Evolutionary conservation across 1,140 invertebrate species (phyloP).

Genomic region (Dendroctonus valens): DNA sequence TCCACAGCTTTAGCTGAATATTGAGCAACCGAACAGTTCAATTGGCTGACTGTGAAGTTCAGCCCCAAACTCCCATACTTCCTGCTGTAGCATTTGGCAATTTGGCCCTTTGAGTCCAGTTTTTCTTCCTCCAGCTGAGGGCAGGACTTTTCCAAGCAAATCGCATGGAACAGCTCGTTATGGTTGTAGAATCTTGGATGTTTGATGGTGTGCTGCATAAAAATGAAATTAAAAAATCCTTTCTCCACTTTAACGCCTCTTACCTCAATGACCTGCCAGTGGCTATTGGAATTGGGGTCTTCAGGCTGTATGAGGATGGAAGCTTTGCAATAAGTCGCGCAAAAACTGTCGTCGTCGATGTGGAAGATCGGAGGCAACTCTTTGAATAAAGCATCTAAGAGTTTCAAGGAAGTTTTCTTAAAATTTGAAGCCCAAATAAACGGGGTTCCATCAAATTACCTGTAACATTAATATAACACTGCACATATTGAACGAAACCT

Average conservation of each 20-base stretch:
- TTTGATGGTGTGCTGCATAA: slow-evolving; percentile 7
- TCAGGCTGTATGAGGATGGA: slow-evolving; percentile 7
- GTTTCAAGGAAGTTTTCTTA: background rate
- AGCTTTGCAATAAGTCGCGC: slow-evolving; percentile 7
- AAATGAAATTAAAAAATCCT: background rate
- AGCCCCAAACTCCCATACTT: no score
- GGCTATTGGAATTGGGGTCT: background rate
- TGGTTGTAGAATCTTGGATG: slow-evolving; percentile 25
- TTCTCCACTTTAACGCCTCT: background rate
- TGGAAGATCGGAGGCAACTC: slow-evolving; percentile 14
- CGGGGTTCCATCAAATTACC: background rate
- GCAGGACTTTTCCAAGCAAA: slow-evolving; percentile 2
- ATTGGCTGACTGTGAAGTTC: no score
- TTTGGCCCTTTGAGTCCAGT: no score
- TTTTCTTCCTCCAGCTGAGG: background rate
- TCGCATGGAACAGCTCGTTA: slow-evolving; percentile 22
- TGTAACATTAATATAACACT: slow-evolving; percentile 5
- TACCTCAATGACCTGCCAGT: slow-evolving; percentile 16
- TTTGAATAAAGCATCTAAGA: slow-evolving; percentile 2
- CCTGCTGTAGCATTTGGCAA: no score
- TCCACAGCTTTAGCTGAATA: no score
- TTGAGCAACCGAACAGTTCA: no score
- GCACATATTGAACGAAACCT: background rate
- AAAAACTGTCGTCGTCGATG: slow-evolving; percentile 13
- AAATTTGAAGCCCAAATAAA: background rate